These are phyloP conservation scores for Drosophila multiciliata DNA, from an alignment of 2,888 invertebrate genomes.

Conservation along the genomic window DNA sequence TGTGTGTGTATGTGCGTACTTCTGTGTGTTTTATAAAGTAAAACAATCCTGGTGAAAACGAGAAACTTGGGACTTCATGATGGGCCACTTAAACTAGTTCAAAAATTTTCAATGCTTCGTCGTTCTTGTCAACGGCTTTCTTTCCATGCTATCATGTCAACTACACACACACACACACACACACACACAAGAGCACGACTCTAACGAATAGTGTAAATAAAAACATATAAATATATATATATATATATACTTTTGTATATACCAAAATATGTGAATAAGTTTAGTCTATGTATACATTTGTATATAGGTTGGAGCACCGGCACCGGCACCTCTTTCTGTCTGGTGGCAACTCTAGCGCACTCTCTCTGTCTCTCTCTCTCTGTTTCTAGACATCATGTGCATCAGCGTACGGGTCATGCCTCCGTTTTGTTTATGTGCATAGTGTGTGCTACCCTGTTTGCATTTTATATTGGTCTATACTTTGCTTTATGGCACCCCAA, in stretches of 20 bases:
- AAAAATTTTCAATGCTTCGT: conserved; percentile 74
- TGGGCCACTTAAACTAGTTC: conserved; percentile 81
- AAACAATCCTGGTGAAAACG: conserved; percentile 81
- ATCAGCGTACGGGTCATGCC: conserved; percentile 49
- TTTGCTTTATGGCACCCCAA: conserved; percentile 80
- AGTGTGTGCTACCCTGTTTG: conserved; percentile 66
- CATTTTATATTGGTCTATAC: conserved; percentile 79
- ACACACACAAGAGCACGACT: conserved; percentile 12
- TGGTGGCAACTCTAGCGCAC: conserved; percentile 19
- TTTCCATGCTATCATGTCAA: conserved; percentile 70
- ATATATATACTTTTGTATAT: conserved; percentile 38
- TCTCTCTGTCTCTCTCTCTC: not conserved
- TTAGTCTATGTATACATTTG: conserved; percentile 14
- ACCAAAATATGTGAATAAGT: conserved; percentile 46
- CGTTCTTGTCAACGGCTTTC: conserved; percentile 70
- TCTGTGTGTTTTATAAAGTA: conserved; percentile 76
- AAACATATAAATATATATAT: conserved; percentile 55
- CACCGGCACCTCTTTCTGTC: conserved; percentile 1
- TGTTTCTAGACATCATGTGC: conserved; percentile 18
- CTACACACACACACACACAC: conserved; percentile 52
- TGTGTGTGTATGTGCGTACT: conserved; percentile 26
- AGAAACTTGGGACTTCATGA: conserved; percentile 80
- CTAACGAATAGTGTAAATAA: conserved; percentile 74
- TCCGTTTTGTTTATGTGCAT: conserved; percentile 73
- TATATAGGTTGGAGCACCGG: conserved; percentile 19